These are phyloP conservation scores for Wasmannia auropunctata DNA, from an alignment of 1,140 invertebrate species.

Conservation along the genomic window DNA sequence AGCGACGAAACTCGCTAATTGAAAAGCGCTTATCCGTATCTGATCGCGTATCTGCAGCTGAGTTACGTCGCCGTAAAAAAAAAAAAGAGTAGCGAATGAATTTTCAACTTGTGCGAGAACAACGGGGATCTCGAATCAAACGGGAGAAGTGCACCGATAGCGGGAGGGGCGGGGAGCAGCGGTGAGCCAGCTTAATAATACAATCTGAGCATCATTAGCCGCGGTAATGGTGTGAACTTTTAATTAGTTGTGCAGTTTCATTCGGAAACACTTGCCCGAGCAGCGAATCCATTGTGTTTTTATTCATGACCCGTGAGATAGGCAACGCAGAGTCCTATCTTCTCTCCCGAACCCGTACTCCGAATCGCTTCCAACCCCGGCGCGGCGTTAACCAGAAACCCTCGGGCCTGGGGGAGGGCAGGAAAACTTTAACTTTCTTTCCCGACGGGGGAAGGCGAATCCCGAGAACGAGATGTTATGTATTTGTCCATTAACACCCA, in stretches of 20 bases:
- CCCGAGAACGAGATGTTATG: constrained; percentile 56
- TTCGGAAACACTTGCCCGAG: constrained; percentile 82
- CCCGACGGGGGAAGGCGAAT: constrained; percentile 29
- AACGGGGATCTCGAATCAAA: constrained; percentile 34
- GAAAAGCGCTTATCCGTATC: constrained; percentile 49
- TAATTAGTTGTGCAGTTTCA: constrained; percentile 85
- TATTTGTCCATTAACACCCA: constrained; percentile 74
- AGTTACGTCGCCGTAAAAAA: constrained; percentile 25
- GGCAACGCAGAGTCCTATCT: constrained; percentile 74
- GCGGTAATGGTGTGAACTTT: constrained; percentile 84
- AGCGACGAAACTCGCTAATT: constrained; percentile 15
- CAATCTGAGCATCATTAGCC: constrained; percentile 84
- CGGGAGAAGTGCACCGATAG: background rate
- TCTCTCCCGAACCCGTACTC: constrained; percentile 39
- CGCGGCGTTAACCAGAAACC: constrained; percentile 65
- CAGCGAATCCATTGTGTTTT: constrained; percentile 82
- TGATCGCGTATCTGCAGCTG: constrained; percentile 21
- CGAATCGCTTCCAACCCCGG: constrained; percentile 39
- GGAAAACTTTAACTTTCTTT: constrained; percentile 75
- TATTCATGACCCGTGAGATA: constrained; percentile 80
- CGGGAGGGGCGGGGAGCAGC: constrained; percentile 6
- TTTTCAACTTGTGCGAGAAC: constrained; percentile 21
- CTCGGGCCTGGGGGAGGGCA: constrained; percentile 35
- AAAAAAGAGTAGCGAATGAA: constrained; percentile 43
- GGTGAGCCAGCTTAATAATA: constrained; percentile 81